These are phyloP conservation scores for Mobula hypostoma DNA, from an alignment of 2,113 vertebrate genomes.

Conservation along the genomic window DNA sequence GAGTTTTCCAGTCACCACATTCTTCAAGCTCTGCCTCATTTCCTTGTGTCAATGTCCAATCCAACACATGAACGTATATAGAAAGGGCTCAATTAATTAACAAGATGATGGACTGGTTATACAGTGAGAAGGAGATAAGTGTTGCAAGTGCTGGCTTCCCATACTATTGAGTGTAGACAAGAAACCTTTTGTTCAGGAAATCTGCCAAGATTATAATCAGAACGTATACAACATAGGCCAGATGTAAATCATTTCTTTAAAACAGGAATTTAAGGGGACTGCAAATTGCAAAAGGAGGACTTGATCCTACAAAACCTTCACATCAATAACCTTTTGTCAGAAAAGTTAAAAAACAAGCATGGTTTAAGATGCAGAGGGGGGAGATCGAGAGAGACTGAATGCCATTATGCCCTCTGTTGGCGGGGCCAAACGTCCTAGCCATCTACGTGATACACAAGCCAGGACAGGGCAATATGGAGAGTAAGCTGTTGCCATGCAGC, in stretches of 20 bases:
- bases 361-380: too few species aligned
- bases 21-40: background rate
- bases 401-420: too few species aligned
- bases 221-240: background rate
- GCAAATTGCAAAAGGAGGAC: background rate
- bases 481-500: too few species aligned
- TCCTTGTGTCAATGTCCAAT: background rate
- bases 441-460: too few species aligned
- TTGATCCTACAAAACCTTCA: too few species aligned
- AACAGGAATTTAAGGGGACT: background rate
- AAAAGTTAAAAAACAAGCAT: too few species aligned
- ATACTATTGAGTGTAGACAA: background rate
- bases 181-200: background rate
- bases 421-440: too few species aligned
- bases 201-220: background rate
- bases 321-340: too few species aligned
- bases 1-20: background rate
- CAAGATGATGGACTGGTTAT: background rate
- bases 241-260: background rate
- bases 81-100: background rate
- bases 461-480: too few species aligned
- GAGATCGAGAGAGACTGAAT: too few species aligned
- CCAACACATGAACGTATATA: background rate
- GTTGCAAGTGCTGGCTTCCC: background rate
- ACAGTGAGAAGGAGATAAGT: background rate